Evolutionary conservation across 2,888 invertebrate genomes (phyloP).

Genomic region (Eupithecia abbreviata): DNA sequence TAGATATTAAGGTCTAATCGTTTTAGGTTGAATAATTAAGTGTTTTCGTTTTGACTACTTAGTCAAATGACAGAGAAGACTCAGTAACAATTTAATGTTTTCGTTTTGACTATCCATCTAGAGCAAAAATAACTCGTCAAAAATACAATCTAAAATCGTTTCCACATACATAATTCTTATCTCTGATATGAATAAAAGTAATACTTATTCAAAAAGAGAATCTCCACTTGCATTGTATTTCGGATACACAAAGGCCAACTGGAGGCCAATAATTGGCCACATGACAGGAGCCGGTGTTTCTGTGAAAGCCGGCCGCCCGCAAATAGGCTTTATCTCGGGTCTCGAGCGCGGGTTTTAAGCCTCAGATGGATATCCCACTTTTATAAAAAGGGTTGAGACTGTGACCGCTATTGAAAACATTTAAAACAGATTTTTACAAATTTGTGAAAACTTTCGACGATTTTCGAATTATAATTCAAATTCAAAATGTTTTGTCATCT

Average conservation of each 20-base stretch:
- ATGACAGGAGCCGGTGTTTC: constrained; percentile 17
- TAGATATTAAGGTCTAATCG: background rate
- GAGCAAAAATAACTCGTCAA: background rate
- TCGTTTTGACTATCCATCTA: background rate
- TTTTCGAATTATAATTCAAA: background rate
- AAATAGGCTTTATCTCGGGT: constrained; percentile 23
- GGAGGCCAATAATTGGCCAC: constrained; percentile 18
- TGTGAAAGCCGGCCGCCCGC: constrained; percentile 11
- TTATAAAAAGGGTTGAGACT: constrained; percentile 4
- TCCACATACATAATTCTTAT: background rate
- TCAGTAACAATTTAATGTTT: background rate
- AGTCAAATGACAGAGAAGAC: no score
- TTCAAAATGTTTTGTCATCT: background rate
- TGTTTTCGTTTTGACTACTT: background rate
- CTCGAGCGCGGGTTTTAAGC: constrained; percentile 4
- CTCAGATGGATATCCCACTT: background rate
- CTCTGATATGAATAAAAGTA: background rate
- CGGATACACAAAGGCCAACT: constrained; percentile 5
- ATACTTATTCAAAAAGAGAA: background rate
- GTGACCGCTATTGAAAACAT: background rate
- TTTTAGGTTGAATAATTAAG: background rate
- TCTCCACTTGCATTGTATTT: background rate
- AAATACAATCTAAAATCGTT: background rate
- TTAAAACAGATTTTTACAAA: background rate
- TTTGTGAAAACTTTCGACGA: background rate